Base-by-base conservation (phyloP, 2,797 vertebrate species). In the Poecile montanus region DNA sequence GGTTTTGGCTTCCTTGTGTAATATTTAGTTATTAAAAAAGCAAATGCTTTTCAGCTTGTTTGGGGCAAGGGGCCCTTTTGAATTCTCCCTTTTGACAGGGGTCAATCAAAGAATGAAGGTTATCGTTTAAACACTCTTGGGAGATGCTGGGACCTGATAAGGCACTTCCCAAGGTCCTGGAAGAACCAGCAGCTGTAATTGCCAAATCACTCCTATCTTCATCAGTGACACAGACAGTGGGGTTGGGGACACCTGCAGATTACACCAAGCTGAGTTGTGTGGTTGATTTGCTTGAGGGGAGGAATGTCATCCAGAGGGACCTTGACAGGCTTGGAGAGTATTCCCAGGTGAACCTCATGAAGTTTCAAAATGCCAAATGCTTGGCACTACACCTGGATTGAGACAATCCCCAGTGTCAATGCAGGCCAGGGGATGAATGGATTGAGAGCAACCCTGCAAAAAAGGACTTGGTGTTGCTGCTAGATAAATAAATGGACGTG, bases 301-400 rank as follows among this genome's bases (percentile, higher is more conserved):
- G 42, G 16, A 42, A 42, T 17, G 7, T 42, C 42, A 42, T 42
- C 7, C 40, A 40, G 16, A 42, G 42, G 42, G 42, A 42, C 42
- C 42, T 17, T 42, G 54, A 30, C 30, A 80, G 30, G 18, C 26
- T 58, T n/a, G 21, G 82, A 10, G 4, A 16, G 5, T n/a, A 12
- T 15, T 6, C 3, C 32, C 3, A 12, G 10, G 40, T 36, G 29
- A 71, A 58, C 8, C 1, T 36, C 29, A 13, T 25, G 9, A 57
- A 40, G 32, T 38, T n/a, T 32, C 44, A 36, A 53, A 50, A 77
- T 12, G 10, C 10, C 11, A 54, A 27, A 22, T n/a, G 3, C 5
- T 13, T 34, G 10, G 8, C 36, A 6, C 29, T 36, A 20, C 7
- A 8, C 8, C 7, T 38, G 29, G 4, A 4, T 12, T 0, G 3